Base-by-base conservation (phyloP, 1,140 invertebrate genomes). In the Pantala flavescens region DNA sequence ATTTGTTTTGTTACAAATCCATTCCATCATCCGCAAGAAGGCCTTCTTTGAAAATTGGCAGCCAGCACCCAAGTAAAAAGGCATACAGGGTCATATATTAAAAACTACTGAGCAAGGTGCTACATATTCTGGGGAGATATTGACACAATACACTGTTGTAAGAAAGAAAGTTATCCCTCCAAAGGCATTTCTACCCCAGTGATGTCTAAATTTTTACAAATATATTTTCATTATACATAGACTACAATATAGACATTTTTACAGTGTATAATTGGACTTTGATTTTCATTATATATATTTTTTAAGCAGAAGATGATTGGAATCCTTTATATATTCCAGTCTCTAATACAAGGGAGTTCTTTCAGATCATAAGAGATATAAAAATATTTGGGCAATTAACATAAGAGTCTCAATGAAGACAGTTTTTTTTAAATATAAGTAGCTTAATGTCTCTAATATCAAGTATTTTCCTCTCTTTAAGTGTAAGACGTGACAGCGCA, bases 181-280 rank as follows among this genome's bases (percentile, higher is more conserved):
- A 9, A 63, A 63, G 49, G 49, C 49, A 7, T 19, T 16, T 63
- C 49, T 63, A 63, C 49, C 49, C 49, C 49, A 63, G 49, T 63
- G 49, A 63, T 21, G 14, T 63, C 49, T 63, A 63, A 63, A 63
- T 63, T 63, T 63, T 63, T 63, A 63, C 49, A 63, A 63, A 63
- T 63, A 63, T 63, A 63, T 63, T 14, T 63, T 63, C 49, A 63
- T 63, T 63, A 63, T 63, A 21, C 49, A 63, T 21, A 63, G 49
- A 63, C 49, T 63, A 63, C 49, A 19, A 63, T 63, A 63, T 63
- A 63, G 49, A 63, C n/a, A 63, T 63, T 63, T 63, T 63, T 21
- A 36, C 28, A 36, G 28, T 36, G 28, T 36, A 36, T 21, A 63
- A 63, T 21, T 63, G 49, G n/a, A 21, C n/a, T 63, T 63, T 63